Evolutionary conservation across 2,113 vertebrate species (phyloP).

Genomic region (Tychaedon coryphoeus): DNA sequence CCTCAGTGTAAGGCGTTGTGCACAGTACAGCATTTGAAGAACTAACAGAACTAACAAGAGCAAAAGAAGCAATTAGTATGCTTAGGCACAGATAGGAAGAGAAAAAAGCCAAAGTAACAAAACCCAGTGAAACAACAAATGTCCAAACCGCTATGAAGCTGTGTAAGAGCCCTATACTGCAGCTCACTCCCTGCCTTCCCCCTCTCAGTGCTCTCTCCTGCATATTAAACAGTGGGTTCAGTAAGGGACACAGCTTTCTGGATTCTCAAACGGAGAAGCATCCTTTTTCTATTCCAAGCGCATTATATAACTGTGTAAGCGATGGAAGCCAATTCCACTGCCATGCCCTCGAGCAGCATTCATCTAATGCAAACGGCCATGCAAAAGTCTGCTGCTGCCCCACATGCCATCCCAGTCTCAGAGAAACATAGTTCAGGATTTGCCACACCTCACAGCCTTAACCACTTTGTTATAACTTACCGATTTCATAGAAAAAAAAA

Average conservation of each 20-base stretch:
- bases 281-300: slow-evolving; percentile 43
- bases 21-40: not conserved
- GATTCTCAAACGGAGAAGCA: slow-evolving; percentile 19
- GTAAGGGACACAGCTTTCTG: slow-evolving; percentile 22
- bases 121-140: not conserved
- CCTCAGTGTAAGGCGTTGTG: not conserved
- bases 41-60: slow-evolving; percentile 31
- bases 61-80: slow-evolving; percentile 46
- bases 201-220: not conserved
- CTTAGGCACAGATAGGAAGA: not conserved
- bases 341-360: slow-evolving; percentile 21
- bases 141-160: not conserved
- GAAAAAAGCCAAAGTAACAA: not conserved
- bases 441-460: slow-evolving; percentile 27
- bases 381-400: slow-evolving; percentile 21
- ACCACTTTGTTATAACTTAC: slow-evolving; percentile 1
- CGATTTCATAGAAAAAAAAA: not conserved
- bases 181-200: not conserved
- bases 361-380: slow-evolving; percentile 7
- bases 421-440: slow-evolving; percentile 35
- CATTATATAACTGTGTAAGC: slow-evolving; percentile 20
- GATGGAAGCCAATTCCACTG: not conserved
- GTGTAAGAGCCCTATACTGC: not conserved
- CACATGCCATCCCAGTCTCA: not conserved
- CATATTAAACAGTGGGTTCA: slow-evolving; percentile 64